Base-by-base conservation (phyloP, 2,113 vertebrate genomes). In the Callipepla squamata region DNA sequence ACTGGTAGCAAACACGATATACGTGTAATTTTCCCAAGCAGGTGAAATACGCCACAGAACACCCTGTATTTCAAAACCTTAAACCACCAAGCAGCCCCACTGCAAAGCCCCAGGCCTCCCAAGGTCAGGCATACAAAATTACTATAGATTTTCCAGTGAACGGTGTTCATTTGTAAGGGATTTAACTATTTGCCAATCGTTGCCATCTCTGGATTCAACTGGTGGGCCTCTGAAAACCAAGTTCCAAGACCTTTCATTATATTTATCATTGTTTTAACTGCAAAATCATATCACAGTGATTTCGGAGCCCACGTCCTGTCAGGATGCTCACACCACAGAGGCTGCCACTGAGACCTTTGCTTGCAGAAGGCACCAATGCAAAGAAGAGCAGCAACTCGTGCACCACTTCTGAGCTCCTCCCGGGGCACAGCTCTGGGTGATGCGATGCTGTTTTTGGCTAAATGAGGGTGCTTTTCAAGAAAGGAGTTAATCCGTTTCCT, bases 311-410 rank as follows among this genome's bases (percentile, higher is more conserved):
- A 63, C 11, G 4, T 9, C 13, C 28, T 36, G 21, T 45, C 79
- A 14, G 13, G 45, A 42, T 3, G 28, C 15, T 30, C 30, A 19
- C 22, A 9, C 32, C 0, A 0, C 1, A 0, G 4, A 36, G 11
- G 42, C 58, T 22, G 1, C 15, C 30, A 30, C 16, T 26, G 13
- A 45, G 34, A 34, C 4, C 45, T 86, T 14, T 14, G 5, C n/a
- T 61, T 48, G 21, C 87, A 80, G 18, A 18, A 66, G n/a, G 62
- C 38, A 38, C 32, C 1, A 0, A 55, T 6, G 20, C 6, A 7
- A 17, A 74, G 32, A 55, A 45, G 50, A 90, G 59, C 80, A 68
- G 57, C 9, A 3, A 51, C 25, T 90, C 70, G 18, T 53, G 18
- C n/a, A 20, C 32, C 53, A 5, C 82, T 73, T 25, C 40, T 11